Conservation (phyloP, 2,888 invertebrate species). For the Biston betularia region DNA sequence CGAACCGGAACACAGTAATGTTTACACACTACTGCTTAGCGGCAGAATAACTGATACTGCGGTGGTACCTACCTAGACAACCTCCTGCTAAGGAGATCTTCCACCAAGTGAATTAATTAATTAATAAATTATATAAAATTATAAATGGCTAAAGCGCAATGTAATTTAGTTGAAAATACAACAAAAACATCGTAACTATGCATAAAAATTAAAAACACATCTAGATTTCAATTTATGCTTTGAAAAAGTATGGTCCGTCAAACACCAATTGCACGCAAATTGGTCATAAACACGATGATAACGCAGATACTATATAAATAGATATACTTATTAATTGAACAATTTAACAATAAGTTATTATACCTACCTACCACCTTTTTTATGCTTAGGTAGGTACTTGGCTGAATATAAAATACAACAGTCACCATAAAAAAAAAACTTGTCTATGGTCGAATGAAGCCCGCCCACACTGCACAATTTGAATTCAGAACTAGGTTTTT, state of each 20-base stretch:
- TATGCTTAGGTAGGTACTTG: conserved; percentile 12
- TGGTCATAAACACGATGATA: conserved; percentile 13
- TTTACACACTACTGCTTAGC: too few relatives aligned
- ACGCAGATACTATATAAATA: not conserved
- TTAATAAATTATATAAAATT: too few relatives aligned
- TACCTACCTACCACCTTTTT: not conserved
- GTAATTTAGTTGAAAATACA: not conserved
- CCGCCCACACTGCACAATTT: conserved; percentile 53
- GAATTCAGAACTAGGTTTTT: conserved; percentile 57
- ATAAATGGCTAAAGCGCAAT: too few relatives aligned
- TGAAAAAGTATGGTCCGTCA: conserved; percentile 1
- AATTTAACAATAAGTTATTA: not conserved
- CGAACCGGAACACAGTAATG: too few relatives aligned
- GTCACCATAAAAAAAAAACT: conserved; percentile 23
- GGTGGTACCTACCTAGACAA: too few relatives aligned
- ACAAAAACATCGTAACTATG: not conserved
- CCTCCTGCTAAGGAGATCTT: too few relatives aligned
- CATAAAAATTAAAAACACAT: not conserved
- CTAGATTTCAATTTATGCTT: conserved; percentile 2
- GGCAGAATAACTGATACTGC: too few relatives aligned
- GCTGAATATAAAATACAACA: conserved; percentile 14
- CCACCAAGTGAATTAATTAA: too few relatives aligned
- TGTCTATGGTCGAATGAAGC: conserved; percentile 37
- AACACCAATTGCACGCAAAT: conserved; percentile 2
- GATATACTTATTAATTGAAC: not conserved